Conservation (phyloP, 2,113 vertebrate genomes). For the Xiphorhynchus elegans region DNA sequence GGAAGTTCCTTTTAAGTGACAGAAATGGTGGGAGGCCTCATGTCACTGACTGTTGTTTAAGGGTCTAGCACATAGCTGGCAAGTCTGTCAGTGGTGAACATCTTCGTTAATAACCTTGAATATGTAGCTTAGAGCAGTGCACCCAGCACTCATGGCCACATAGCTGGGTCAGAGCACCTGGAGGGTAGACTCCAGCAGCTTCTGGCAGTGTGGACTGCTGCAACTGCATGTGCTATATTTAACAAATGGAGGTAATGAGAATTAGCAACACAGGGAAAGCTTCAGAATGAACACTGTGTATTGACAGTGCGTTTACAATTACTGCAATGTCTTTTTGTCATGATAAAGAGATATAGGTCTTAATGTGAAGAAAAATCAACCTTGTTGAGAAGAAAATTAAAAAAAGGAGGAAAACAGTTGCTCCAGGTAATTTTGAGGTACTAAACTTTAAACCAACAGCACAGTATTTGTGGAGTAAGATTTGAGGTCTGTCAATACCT, state of each 20-base stretch:
- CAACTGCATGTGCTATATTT: neutral
- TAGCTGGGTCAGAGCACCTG: neutral
- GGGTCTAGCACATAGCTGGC: accelerated
- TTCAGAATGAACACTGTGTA: neutral
- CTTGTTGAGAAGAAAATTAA: neutral
- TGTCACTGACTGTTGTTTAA: neutral
- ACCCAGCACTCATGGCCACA: accelerated
- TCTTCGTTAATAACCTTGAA: neutral
- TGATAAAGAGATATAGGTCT: neutral
- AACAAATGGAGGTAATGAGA: neutral
- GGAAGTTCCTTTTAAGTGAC: neutral
- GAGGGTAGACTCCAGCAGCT: neutral
- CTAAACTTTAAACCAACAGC: neutral
- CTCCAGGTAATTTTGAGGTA: neutral
- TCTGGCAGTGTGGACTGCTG: too few relatives aligned
- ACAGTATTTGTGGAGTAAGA: neutral
- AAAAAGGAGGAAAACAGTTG: neutral
- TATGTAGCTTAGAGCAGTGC: neutral
- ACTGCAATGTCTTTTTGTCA: neutral
- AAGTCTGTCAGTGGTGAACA: neutral
- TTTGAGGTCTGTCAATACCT: neutral
- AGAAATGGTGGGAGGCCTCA: neutral
- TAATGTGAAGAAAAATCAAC: neutral
- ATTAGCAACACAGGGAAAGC: neutral
- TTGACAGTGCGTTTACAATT: neutral